Conservation (phyloP, 2,797 vertebrate species). For the Pangasius krempfi region DNA sequence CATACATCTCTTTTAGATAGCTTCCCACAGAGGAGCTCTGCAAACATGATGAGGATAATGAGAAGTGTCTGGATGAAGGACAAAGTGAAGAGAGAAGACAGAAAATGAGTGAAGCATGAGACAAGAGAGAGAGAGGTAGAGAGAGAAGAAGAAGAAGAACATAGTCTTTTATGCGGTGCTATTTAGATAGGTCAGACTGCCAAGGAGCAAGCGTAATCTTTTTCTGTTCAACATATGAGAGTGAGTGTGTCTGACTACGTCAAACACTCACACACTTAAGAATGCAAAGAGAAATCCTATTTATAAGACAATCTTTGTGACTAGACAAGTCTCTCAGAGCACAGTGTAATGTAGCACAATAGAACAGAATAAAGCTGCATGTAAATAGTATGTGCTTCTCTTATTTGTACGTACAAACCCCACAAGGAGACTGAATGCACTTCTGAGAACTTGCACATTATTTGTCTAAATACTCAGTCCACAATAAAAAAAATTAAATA, state of each 20-base stretch:
- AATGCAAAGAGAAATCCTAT: slow-evolving; percentile 31
- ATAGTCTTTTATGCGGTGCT: slow-evolving; percentile 61
- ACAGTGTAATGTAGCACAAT: background rate
- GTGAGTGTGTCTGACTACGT: slow-evolving; percentile 37
- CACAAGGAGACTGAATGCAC: background rate
- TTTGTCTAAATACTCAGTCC: background rate
- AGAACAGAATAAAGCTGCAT: background rate
- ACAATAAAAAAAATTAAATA: background rate
- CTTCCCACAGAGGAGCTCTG: slow-evolving; percentile 42
- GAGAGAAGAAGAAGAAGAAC: slow-evolving; percentile 38
- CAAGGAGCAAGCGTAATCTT: slow-evolving; percentile 55
- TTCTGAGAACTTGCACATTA: background rate
- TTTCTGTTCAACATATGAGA: slow-evolving; percentile 64
- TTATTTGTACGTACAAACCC: background rate
- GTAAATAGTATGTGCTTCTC: background rate
- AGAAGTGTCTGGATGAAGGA: slow-evolving; percentile 55
- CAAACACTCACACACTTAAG: slow-evolving; percentile 9
- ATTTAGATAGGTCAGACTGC: slow-evolving; percentile 48
- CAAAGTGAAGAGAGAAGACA: slow-evolving; percentile 46
- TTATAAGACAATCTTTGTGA: slow-evolving; percentile 29
- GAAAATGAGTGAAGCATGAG: slow-evolving; percentile 33
- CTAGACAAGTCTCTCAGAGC: background rate
- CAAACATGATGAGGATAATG: slow-evolving; percentile 59
- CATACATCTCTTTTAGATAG: slow-evolving; percentile 48
- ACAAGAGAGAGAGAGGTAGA: slow-evolving; percentile 11